A percentile compares a stretch with the other conserved stretches of the same genome.
phyloP scores from a whole-genome alignment of 2,888 invertebrate genomes.

The Thalpophila matura region DNA sequence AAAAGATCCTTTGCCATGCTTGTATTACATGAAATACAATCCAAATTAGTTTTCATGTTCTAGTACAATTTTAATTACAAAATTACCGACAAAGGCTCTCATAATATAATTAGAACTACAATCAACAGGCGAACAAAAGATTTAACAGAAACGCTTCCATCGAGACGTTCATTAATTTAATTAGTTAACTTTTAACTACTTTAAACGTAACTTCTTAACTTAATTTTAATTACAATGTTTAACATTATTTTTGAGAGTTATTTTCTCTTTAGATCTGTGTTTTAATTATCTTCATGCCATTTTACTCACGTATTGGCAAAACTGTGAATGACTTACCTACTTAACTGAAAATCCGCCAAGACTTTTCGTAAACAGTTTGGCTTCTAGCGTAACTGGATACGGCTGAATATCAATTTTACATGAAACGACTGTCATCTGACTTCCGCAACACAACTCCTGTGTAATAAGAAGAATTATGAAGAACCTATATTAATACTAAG shows the following conservation, averaged over 20 bases:
- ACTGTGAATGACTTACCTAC: too few species aligned
- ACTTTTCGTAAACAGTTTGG: too few species aligned
- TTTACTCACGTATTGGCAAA: background rate
- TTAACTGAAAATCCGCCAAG: too few species aligned
- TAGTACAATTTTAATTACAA: background rate
- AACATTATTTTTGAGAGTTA: slow-evolving; percentile 8
- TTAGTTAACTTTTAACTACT: slow-evolving; percentile 45
- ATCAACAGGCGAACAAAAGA: slow-evolving; percentile 46
- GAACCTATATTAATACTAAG: too few species aligned
- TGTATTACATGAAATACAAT: too few species aligned
- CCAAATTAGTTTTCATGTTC: slow-evolving; percentile 2
- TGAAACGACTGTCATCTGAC: too few species aligned
- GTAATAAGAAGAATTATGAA: too few species aligned
- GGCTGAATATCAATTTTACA: too few species aligned
- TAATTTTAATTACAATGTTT: slow-evolving; percentile 28
- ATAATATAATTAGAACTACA: slow-evolving; percentile 47
- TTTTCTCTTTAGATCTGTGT: background rate
- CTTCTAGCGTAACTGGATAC: too few species aligned
- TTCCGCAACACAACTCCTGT: too few species aligned
- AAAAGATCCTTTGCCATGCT: background rate
- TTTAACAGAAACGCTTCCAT: slow-evolving; percentile 13
- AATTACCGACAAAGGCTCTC: slow-evolving; percentile 12
- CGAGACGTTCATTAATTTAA: slow-evolving; percentile 29
- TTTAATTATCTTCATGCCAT: slow-evolving; percentile 14
- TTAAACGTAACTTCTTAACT: slow-evolving; percentile 33